Conservation (phyloP, 2,113 vertebrate species). For the Apodemus sylvaticus region DNA sequence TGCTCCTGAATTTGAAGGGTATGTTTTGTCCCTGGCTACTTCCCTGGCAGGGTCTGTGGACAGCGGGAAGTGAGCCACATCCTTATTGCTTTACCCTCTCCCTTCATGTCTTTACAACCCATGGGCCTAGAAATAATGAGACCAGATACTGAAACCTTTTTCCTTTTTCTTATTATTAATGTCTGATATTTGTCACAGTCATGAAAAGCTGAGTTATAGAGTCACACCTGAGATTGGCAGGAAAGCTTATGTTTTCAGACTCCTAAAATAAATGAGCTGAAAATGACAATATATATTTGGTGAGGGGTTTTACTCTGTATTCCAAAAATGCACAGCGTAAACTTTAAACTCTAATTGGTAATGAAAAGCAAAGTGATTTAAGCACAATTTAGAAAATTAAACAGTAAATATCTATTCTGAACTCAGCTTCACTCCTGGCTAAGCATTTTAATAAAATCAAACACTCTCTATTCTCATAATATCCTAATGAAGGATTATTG, state of each 20-base stretch:
- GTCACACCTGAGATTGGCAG: background rate
- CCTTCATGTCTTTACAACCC: background rate
- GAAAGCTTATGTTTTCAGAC: background rate
- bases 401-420: conserved; percentile 21
- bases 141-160: background rate
- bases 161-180: background rate
- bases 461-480: background rate
- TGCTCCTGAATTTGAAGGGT: background rate
- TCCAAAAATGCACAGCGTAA: background rate
- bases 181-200: background rate
- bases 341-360: conserved; percentile 12
- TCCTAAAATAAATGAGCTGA: background rate
- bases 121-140: background rate
- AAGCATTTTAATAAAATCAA: conserved; percentile 24
- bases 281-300: background rate
- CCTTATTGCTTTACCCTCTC: too few species aligned
- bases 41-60: background rate
- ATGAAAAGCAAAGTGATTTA: conserved; percentile 45
- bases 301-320: background rate
- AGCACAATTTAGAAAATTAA: conserved; percentile 41
- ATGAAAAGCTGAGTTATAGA: background rate
- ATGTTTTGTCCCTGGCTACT: background rate
- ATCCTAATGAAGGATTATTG: background rate
- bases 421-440: background rate
- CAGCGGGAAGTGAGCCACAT: background rate